Evolutionary conservation across 1,140 invertebrate genomes (phyloP).

Genomic region (Pseudomyrmex dendroicus): DNA sequence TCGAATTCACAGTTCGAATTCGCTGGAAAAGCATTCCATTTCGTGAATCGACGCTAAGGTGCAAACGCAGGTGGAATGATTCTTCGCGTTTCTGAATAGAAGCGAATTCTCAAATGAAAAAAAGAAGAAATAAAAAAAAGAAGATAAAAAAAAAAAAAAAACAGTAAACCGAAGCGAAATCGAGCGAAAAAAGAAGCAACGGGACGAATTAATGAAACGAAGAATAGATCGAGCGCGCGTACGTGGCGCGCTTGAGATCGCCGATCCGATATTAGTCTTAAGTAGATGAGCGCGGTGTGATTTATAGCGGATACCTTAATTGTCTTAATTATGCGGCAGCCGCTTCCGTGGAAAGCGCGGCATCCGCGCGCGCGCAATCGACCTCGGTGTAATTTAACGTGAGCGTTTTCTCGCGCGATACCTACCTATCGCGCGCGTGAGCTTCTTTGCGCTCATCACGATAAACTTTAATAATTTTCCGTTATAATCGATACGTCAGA

Average conservation of each 20-base stretch:
- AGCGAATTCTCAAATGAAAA: background rate
- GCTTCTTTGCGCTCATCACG: slow-evolving; percentile 22
- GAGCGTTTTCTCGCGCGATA: slow-evolving; percentile 45
- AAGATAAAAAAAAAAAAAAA: background rate
- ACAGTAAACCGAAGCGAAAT: slow-evolving; percentile 29
- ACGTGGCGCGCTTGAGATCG: slow-evolving; percentile 56
- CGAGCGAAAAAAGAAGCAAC: background rate
- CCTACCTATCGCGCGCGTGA: slow-evolving; percentile 7
- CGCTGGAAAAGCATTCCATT: slow-evolving; percentile 10
- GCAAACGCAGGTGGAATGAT: slow-evolving; percentile 39
- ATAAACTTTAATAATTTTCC: slow-evolving; percentile 50
- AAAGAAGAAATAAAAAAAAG: too few relatives aligned
- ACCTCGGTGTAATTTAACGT: slow-evolving; percentile 50
- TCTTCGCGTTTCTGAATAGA: background rate
- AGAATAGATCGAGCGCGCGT: slow-evolving; percentile 42
- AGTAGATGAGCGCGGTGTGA: slow-evolving; percentile 62
- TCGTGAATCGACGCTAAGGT: too few relatives aligned
- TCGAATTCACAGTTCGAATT: slow-evolving; percentile 17
- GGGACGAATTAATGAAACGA: background rate
- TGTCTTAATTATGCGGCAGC: slow-evolving; percentile 66
- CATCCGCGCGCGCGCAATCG: slow-evolving; percentile 37
- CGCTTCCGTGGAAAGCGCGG: slow-evolving; percentile 67
- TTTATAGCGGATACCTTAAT: slow-evolving; percentile 64
- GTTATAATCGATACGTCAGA: slow-evolving; percentile 35
- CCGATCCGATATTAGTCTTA: slow-evolving; percentile 59